Conservation (phyloP, 1,140 invertebrate species). For the Dendrolimus kikuchii region DNA sequence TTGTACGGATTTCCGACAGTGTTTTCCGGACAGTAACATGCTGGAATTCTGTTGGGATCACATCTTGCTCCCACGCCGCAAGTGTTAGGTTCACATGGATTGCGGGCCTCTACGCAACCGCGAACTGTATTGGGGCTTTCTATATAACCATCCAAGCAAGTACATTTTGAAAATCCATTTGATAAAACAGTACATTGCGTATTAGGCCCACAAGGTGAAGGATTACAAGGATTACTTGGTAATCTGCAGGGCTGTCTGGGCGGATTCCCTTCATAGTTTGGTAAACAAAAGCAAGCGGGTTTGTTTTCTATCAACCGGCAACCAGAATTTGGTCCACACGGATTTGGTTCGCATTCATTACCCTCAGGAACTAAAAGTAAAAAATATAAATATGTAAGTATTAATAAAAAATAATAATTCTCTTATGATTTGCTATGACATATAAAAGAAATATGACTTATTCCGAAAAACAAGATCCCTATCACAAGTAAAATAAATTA, state of each 20-base stretch:
- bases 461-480: too few relatives aligned
- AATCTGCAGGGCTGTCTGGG: slow-evolving; percentile 77
- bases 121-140: slow-evolving; percentile 91
- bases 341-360: slow-evolving; percentile 86
- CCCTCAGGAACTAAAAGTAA: slow-evolving; percentile 85
- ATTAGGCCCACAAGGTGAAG: slow-evolving; percentile 90
- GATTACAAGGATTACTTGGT: slow-evolving; percentile 84
- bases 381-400: neutral
- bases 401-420: too few relatives aligned
- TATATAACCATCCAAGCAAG: slow-evolving; percentile 85
- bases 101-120: slow-evolving; percentile 83
- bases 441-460: too few relatives aligned
- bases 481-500: too few relatives aligned
- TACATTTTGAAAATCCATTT: slow-evolving; percentile 92
- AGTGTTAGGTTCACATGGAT: slow-evolving; percentile 86
- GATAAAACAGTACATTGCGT: slow-evolving; percentile 85
- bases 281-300: slow-evolving; percentile 87
- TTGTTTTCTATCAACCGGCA: slow-evolving; percentile 81
- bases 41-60: slow-evolving; percentile 82
- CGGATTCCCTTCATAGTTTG: slow-evolving; percentile 90
- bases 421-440: too few relatives aligned
- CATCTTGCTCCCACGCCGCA: slow-evolving; percentile 86
- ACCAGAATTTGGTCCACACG: slow-evolving; percentile 87
- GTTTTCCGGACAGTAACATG: slow-evolving; percentile 85
- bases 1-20: slow-evolving; percentile 86